Conservation (phyloP, 2,888 invertebrate genomes). For the Celastrina argiolus region DNA sequence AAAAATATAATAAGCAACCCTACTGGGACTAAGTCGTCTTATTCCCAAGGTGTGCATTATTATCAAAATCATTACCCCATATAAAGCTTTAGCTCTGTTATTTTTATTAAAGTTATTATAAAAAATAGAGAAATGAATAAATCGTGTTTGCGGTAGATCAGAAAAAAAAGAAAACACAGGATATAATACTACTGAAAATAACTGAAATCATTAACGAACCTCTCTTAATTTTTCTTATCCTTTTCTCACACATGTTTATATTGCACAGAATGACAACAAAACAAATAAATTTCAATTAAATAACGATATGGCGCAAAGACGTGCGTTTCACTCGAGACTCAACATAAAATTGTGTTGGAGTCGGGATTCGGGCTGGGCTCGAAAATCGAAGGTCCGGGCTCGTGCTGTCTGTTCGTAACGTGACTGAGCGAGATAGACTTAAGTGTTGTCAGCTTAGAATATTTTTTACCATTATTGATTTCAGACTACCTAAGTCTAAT, state of each 20-base stretch:
- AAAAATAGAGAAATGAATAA: not conserved
- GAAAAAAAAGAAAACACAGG: conserved; percentile 24
- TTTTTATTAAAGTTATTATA: not conserved
- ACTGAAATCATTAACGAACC: conserved; percentile 40
- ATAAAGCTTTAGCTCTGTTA: too few relatives aligned
- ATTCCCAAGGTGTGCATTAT: too few relatives aligned
- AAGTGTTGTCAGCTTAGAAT: conserved; percentile 29
- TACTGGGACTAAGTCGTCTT: too few relatives aligned
- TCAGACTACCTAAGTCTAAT: not conserved
- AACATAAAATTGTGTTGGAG: conserved; percentile 29
- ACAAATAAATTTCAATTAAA: conserved; percentile 30
- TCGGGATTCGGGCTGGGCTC: conserved; percentile 28
- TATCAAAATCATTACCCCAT: too few relatives aligned
- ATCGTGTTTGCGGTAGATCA: conserved; percentile 34
- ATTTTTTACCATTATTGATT: not conserved
- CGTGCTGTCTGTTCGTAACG: conserved; percentile 27
- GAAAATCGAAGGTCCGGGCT: conserved; percentile 39
- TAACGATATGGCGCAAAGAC: conserved; percentile 25
- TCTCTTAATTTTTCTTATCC: conserved; percentile 54
- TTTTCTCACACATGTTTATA: conserved; percentile 60
- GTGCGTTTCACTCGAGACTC: conserved; percentile 31
- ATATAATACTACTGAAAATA: conserved; percentile 1
- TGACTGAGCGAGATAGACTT: conserved; percentile 36
- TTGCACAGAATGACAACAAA: conserved; percentile 43
- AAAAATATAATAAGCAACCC: too few relatives aligned